phyloP scores from a whole-genome alignment of 2,888 invertebrate genomes.

The Zeuzera pyrina region DNA sequence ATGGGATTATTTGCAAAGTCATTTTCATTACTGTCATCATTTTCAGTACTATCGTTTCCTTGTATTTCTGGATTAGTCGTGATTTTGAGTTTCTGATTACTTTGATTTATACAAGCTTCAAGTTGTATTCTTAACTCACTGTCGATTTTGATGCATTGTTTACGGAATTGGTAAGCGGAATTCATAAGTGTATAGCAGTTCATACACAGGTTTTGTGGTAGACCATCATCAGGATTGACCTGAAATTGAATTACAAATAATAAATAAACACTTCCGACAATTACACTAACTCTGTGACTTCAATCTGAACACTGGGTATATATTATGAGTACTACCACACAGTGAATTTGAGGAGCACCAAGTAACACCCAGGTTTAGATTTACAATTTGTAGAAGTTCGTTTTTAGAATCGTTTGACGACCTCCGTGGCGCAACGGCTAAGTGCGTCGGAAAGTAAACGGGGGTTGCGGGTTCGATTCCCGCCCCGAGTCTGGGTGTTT shows the following conservation, averaged over 20 bases:
- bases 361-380: no score
- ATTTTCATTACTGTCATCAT: slow-evolving; percentile 26
- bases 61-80: not conserved
- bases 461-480: no score
- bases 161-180: slow-evolving; percentile 53
- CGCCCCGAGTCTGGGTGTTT: no score
- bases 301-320: no score
- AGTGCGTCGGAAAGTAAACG: no score
- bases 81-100: slow-evolving; percentile 16
- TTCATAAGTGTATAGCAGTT: slow-evolving; percentile 48
- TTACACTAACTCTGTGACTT: not conserved
- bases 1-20: slow-evolving; percentile 36
- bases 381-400: no score
- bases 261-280: not conserved
- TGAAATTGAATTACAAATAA: slow-evolving; percentile 29
- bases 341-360: no score
- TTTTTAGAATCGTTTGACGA: no score
- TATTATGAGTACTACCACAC: no score
- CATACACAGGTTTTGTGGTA: slow-evolving; percentile 56
- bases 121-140: slow-evolving; percentile 50
- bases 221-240: slow-evolving; percentile 50
- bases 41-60: slow-evolving; percentile 17
- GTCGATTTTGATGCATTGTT: slow-evolving; percentile 62
- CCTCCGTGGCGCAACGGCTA: no score
- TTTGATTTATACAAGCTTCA: slow-evolving; percentile 27